These are phyloP conservation scores for Perccottus glenii DNA, from an alignment of 2,113 vertebrate genomes.

Conservation along the genomic window DNA sequence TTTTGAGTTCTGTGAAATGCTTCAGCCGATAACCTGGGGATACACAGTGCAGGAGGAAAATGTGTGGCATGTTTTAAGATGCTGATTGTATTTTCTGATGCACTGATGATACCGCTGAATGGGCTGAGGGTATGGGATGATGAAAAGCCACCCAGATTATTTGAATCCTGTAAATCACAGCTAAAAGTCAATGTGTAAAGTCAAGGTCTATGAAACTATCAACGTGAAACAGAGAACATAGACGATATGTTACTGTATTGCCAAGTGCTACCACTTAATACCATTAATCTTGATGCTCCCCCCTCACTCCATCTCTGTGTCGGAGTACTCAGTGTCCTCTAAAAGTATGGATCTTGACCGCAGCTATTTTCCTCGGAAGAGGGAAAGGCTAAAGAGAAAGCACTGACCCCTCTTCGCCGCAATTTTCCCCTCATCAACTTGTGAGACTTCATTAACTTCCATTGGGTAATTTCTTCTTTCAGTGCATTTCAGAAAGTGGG, in stretches of 20 bases:
- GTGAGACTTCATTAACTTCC: slow-evolving; percentile 84
- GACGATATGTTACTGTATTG: slow-evolving; percentile 71
- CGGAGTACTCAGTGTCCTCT: slow-evolving; percentile 73
- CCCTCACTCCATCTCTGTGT: slow-evolving; percentile 49
- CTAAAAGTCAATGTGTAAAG: slow-evolving; percentile 71
- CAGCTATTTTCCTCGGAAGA: slow-evolving; percentile 76
- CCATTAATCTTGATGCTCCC: slow-evolving; percentile 72
- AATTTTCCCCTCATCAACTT: slow-evolving; percentile 82
- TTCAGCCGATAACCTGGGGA: slow-evolving; percentile 35
- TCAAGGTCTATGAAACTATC: slow-evolving; percentile 76
- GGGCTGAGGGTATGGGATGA: slow-evolving; percentile 34
- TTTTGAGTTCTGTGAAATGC: slow-evolving; percentile 19
- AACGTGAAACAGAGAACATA: slow-evolving; percentile 63
- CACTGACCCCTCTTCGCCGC: slow-evolving; percentile 79
- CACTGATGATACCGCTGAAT: slow-evolving; percentile 20
- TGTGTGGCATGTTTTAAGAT: slow-evolving; percentile 23
- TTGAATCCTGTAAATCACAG: slow-evolving; percentile 73
- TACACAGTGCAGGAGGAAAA: slow-evolving; percentile 30
- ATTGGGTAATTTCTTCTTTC: slow-evolving; percentile 75
- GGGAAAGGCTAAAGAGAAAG: slow-evolving; percentile 80
- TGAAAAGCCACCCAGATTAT: slow-evolving; percentile 61
- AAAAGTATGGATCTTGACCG: slow-evolving; percentile 81
- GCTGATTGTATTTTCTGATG: slow-evolving; percentile 39
- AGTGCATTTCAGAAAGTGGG: slow-evolving; percentile 46
- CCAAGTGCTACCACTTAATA: slow-evolving; percentile 78